Base-by-base conservation (phyloP, 2,797 vertebrate genomes). In the Pempheris klunzingeri region DNA sequence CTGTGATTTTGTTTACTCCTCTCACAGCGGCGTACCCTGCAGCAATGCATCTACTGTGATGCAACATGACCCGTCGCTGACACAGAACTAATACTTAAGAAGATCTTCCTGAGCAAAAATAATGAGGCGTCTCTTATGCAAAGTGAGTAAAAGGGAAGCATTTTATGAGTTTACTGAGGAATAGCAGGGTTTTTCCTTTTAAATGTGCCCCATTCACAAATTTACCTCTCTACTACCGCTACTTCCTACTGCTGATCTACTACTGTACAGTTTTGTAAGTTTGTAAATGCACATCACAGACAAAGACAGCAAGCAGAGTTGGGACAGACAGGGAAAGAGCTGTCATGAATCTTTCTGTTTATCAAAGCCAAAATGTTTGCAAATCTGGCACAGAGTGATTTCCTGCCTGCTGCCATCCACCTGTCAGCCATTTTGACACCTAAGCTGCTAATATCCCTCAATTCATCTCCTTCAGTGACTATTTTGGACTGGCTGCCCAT, bases 381-480 rank as follows among this genome's bases (percentile, higher is more conserved):
- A 87, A 90, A 85, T 80, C 62, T 71, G 58, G 73, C 60, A 64
- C 76, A 74, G 71, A 83, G 69, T 82, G 76, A 88, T 89, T 86
- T 90, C 81, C 81, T 80, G 80, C 78, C 73, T 68, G 71, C 87
- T 84, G 83, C 76, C 86, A 72, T 85, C 80, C 74, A 90, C 86
- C 87, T 89, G 92, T 88, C 92, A 92, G 82, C 80, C 62, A 65
- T 78, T 75, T 73, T 90, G 86, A 92, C 86, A 88, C 78, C 85
- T 66, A 59, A 68, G 73, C 81, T 87, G 77, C 84, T 88, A 87
- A 91, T 87, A 89, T 75, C 78, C 81, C 62, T 75, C 72, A 58
- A 77, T 87, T 77, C 70, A 81, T 91, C 84, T 87, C 76, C 59
- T 78, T 77, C 76, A 54, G 55, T 28, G 64, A 84, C 81, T 89